Evolutionary conservation across 2,113 vertebrate genomes (phyloP).

Genomic region (Myiopsitta monachus): DNA sequence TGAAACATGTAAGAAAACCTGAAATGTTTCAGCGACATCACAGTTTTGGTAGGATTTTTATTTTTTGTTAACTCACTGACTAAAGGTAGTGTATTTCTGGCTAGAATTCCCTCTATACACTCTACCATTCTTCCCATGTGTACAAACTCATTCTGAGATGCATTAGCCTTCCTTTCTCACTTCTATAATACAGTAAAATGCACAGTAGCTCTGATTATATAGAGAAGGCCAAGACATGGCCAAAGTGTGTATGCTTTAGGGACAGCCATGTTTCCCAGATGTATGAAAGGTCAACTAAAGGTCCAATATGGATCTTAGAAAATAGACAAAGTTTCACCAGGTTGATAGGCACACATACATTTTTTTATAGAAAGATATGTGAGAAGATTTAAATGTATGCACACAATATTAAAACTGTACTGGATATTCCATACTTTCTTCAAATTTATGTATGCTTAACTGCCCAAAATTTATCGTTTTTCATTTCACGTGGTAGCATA

Average conservation of each 20-base stretch:
- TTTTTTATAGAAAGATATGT: neutral
- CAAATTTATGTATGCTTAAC: neutral
- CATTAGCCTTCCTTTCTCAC: neutral
- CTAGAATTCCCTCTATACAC: neutral
- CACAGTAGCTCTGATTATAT: neutral
- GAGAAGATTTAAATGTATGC: neutral
- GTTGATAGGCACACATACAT: rapidly evolving
- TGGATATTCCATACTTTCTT: neutral
- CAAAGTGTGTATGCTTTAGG: neutral
- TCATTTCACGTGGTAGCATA: neutral
- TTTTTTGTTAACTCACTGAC: neutral
- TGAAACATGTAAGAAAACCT: neutral
- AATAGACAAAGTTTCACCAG: neutral
- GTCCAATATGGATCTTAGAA: neutral
- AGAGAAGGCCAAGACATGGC: neutral
- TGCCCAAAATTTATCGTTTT: neutral
- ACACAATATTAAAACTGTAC: neutral
- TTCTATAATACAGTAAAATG: neutral
- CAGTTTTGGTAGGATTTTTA: neutral
- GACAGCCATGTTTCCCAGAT: neutral
- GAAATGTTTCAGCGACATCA: neutral
- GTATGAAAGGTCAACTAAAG: neutral
- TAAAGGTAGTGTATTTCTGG: neutral
- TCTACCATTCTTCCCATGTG: rapidly evolving
- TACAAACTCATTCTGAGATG: neutral